Evolutionary conservation across 2,113 vertebrate species (phyloP).

Genomic region (Carassius gibelio): DNA sequence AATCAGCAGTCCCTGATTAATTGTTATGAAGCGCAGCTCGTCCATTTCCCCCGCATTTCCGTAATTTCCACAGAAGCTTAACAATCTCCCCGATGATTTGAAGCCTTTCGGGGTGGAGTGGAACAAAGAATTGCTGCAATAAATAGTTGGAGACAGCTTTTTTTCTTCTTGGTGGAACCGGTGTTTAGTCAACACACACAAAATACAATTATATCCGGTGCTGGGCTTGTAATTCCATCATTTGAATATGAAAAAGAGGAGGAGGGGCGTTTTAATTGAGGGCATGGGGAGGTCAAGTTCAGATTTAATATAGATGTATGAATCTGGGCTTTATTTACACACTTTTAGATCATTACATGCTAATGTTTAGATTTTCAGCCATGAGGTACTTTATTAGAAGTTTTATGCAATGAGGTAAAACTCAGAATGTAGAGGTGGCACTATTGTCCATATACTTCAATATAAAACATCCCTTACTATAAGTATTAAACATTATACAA

Average conservation of each 20-base stretch:
- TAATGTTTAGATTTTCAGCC: neutral
- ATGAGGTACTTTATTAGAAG: neutral
- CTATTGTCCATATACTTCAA: too few relatives aligned
- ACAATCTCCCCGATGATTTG: conserved; percentile 93
- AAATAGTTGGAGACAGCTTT: conserved; percentile 83
- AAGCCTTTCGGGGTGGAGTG: conserved; percentile 88
- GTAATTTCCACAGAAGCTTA: conserved; percentile 96
- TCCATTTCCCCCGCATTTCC: conserved; percentile 95
- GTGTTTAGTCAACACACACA: conserved; percentile 67
- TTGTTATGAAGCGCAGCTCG: conserved; percentile 97
- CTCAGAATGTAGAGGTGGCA: neutral
- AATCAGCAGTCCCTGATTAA: conserved; percentile 99
- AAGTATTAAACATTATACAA: too few relatives aligned
- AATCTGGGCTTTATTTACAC: conserved; percentile 36
- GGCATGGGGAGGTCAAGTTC: conserved; percentile 58
- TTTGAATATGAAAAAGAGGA: conserved; percentile 84
- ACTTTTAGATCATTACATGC: neutral
- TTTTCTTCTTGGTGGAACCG: conserved; percentile 78
- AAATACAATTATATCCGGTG: conserved; percentile 79
- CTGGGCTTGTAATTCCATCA: conserved; percentile 86
- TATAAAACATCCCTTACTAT: too few relatives aligned
- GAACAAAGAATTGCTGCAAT: conserved; percentile 87
- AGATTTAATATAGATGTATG: conserved; percentile 18
- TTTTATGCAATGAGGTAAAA: neutral
- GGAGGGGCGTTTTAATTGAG: conserved; percentile 75